Evolutionary conservation across 2,113 vertebrate genomes (phyloP).

Genomic region (Gavia stellata): DNA sequence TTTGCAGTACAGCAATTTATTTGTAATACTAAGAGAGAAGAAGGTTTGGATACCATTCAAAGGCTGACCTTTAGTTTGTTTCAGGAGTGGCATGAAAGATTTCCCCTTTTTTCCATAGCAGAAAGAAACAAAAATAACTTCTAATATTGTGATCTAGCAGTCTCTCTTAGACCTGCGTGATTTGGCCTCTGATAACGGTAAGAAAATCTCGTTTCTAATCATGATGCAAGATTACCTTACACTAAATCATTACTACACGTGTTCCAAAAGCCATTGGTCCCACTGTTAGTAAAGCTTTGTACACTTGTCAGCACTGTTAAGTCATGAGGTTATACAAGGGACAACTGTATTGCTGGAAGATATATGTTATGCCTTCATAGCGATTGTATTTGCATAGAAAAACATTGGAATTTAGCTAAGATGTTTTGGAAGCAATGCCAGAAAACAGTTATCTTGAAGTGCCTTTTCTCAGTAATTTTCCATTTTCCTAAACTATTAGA

Average conservation of each 20-base stretch:
- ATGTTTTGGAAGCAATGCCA: background rate
- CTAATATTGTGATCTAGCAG: background rate
- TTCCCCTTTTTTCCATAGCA: background rate
- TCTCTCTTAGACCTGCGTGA: background rate
- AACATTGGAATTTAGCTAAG: background rate
- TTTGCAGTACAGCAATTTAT: background rate
- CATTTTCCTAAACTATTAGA: background rate
- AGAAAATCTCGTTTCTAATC: background rate
- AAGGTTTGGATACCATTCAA: constrained; percentile 48
- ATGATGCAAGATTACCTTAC: background rate
- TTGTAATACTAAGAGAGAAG: background rate
- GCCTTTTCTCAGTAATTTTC: background rate
- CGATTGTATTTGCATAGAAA: background rate
- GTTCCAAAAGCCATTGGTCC: background rate
- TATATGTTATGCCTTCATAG: background rate
- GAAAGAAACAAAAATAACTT: background rate
- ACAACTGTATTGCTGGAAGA: background rate
- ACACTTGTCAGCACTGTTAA: background rate
- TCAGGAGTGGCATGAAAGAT: constrained; percentile 19
- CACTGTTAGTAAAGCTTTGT: background rate
- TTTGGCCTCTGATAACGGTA: background rate
- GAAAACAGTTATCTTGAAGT: background rate
- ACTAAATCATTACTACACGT: background rate
- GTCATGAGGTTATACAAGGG: background rate
- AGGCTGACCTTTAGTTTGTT: constrained; percentile 44